Conservation (phyloP, 2,113 vertebrate species). For the Tonatia bakeri region DNA sequence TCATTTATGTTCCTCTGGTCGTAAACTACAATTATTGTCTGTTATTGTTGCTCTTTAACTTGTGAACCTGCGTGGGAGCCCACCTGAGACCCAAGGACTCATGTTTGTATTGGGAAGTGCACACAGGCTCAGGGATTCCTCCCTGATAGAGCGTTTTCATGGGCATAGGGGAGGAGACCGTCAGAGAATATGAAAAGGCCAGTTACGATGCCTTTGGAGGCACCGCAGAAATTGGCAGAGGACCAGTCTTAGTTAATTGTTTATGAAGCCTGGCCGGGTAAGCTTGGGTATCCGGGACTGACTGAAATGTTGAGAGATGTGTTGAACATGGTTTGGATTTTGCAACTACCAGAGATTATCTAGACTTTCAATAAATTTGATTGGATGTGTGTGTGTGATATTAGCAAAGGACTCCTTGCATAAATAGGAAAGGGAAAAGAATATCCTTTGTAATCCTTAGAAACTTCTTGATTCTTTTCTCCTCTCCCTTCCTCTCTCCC, state of each 20-base stretch:
- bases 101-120: background rate
- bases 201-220: background rate
- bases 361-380: background rate
- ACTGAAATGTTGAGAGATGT: constrained; percentile 7
- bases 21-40: background rate
- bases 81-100: background rate
- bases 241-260: background rate
- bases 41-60: background rate
- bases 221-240: background rate
- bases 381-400: background rate
- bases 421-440: background rate
- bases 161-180: background rate
- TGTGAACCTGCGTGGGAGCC: background rate
- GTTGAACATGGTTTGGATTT: background rate
- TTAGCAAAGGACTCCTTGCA: background rate
- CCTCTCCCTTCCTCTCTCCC: background rate
- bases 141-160: background rate
- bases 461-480: background rate
- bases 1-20: background rate
- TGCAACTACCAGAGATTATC: background rate
- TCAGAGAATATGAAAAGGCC: background rate
- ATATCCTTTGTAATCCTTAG: background rate
- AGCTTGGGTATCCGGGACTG: background rate
- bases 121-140: background rate
- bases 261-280: background rate